Conservation (phyloP, 2,797 vertebrate species). For the Semotilus atromaculatus region DNA sequence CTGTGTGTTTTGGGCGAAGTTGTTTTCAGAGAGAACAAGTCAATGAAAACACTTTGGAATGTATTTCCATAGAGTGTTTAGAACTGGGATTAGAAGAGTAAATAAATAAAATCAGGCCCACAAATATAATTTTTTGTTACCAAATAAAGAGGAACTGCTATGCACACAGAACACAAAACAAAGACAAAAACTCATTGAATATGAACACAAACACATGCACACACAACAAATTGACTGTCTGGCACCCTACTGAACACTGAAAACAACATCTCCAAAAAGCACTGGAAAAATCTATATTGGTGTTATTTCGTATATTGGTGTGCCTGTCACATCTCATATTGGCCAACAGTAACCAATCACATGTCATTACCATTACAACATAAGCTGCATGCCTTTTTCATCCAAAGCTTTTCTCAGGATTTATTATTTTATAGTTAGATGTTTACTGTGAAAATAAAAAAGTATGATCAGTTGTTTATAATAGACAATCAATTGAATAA, state of each 20-base stretch:
- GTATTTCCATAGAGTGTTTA: slow-evolving; percentile 69
- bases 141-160: not conserved
- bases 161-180: slow-evolving; percentile 43
- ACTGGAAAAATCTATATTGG: slow-evolving; percentile 82
- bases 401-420: not conserved
- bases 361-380: slow-evolving; percentile 33
- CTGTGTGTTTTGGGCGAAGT: slow-evolving; percentile 15
- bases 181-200: not conserved
- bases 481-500: not conserved
- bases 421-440: not conserved
- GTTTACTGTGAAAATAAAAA: not conserved
- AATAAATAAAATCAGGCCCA: slow-evolving; percentile 42
- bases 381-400: not conserved
- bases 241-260: slow-evolving; percentile 54
- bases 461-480: not conserved
- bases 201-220: slow-evolving; percentile 43
- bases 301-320: slow-evolving; percentile 77
- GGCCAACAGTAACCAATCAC: slow-evolving; percentile 33
- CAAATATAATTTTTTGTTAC: not conserved
- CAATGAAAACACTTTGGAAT: slow-evolving; percentile 60
- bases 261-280: slow-evolving; percentile 63
- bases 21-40: slow-evolving; percentile 66
- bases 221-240: slow-evolving; percentile 49
- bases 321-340: slow-evolving; percentile 46
- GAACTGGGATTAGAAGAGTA: slow-evolving; percentile 48